Conservation (phyloP, 2,888 invertebrate species). For the Luperina testacea region DNA sequence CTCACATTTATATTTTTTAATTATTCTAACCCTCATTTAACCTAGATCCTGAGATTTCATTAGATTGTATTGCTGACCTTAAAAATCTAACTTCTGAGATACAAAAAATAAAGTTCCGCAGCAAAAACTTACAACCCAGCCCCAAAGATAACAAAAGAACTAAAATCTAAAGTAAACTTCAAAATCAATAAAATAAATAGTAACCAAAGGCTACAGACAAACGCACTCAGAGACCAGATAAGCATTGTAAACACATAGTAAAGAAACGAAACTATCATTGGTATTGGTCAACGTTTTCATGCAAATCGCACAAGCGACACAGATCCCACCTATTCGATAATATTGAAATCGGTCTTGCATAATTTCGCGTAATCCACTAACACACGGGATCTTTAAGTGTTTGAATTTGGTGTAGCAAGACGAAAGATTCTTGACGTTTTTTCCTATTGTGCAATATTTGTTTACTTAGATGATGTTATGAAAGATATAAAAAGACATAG, state of each 20-base stretch:
- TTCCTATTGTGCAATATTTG: slow-evolving; percentile 7
- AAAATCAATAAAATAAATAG: slow-evolving; percentile 29
- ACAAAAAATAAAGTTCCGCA: neutral
- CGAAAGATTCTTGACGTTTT: neutral
- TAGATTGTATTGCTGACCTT: neutral
- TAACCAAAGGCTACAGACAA: slow-evolving; percentile 36
- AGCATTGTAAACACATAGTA: slow-evolving; percentile 73
- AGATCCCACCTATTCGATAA: slow-evolving; percentile 84
- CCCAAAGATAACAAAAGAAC: slow-evolving; percentile 23
- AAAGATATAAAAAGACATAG: neutral
- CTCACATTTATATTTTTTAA: neutral
- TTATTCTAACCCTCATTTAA: neutral
- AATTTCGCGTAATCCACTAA: slow-evolving; percentile 70
- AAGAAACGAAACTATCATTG: slow-evolving; percentile 61
- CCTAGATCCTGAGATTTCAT: too few relatives aligned
- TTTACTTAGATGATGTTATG: slow-evolving; percentile 13
- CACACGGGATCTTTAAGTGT: slow-evolving; percentile 27
- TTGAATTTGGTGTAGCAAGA: neutral
- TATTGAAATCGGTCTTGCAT: slow-evolving; percentile 81
- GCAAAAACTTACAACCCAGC: slow-evolving; percentile 7
- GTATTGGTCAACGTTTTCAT: slow-evolving; percentile 79
- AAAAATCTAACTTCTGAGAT: neutral
- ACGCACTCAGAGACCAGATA: slow-evolving; percentile 45
- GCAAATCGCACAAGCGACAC: slow-evolving; percentile 79
- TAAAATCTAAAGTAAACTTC: slow-evolving; percentile 28